These are phyloP conservation scores for Cenopis cana DNA, from an alignment of 2,888 invertebrate species.

Conservation along the genomic window DNA sequence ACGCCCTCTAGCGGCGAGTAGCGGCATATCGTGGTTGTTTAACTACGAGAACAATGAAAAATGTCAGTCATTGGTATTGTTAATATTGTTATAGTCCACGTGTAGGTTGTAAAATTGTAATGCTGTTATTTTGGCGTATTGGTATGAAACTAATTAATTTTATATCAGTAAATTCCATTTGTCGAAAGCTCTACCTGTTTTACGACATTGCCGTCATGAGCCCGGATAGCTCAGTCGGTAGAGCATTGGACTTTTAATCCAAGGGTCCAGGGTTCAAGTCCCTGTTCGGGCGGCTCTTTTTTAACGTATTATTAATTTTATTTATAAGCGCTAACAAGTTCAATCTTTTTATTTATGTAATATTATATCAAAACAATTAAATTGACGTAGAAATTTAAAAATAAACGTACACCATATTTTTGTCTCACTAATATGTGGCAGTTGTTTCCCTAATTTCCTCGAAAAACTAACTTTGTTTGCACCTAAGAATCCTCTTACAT, in stretches of 20 bases:
- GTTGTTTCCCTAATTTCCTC: no score
- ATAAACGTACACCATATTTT: no score
- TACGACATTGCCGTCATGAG: conserved; percentile 47
- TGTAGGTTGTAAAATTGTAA: conserved; percentile 20
- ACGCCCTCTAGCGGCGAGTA: conserved; percentile 74
- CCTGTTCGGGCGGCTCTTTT: conserved; percentile 87
- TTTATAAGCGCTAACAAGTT: no score
- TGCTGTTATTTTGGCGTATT: conserved; percentile 5
- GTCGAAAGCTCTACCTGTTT: conserved; percentile 36
- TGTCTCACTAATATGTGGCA: no score
- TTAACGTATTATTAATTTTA: conserved; percentile 54
- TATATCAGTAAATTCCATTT: conserved; percentile 1
- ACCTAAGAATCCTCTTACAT: no score
- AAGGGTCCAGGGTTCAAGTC: conserved; percentile 92
- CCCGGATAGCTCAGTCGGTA: conserved; percentile 91
- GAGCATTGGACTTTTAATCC: conserved; percentile 92
- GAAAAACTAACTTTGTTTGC: no score
- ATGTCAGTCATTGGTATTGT: background rate
- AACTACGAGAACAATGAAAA: conserved; percentile 31
- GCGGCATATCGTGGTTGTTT: conserved; percentile 49
- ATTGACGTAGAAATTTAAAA: no score
- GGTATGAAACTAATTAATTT: background rate
- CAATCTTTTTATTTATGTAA: conserved; percentile 27
- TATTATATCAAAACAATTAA: background rate
- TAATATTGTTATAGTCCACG: conserved; percentile 20